Evolutionary conservation across 2,888 invertebrate genomes (phyloP).

Genomic region (Listrodromus nycthemerus): DNA sequence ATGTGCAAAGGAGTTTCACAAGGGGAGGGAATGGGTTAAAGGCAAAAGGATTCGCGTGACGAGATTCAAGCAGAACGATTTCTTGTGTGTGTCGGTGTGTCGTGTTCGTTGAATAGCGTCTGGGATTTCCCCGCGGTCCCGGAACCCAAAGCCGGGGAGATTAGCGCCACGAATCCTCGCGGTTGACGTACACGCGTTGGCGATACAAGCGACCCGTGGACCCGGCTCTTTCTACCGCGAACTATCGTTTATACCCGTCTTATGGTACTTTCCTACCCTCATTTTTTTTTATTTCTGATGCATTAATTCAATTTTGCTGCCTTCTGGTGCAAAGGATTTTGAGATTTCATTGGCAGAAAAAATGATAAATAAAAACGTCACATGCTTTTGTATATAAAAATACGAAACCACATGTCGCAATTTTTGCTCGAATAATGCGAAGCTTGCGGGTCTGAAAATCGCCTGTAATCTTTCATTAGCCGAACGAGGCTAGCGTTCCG

Average conservation of each 20-base stretch:
- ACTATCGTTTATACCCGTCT: not conserved
- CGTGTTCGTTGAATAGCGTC: constrained; percentile 73
- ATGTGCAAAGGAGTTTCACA: not conserved
- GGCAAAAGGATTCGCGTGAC: constrained; percentile 68
- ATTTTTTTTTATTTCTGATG: not conserved
- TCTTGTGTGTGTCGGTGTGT: constrained; percentile 66
- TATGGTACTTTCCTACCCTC: not conserved
- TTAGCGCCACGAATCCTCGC: constrained; percentile 73
- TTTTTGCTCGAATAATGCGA: not conserved
- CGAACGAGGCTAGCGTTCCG: constrained; percentile 24
- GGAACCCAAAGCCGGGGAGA: constrained; percentile 73
- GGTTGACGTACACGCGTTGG: constrained; percentile 70
- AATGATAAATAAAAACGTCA: not conserved
- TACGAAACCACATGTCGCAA: not conserved
- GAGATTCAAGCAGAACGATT: constrained; percentile 60
- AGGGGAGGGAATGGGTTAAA: constrained; percentile 39
- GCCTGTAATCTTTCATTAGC: constrained; percentile 11
- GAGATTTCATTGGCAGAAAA: too few species aligned
- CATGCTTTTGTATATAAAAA: not conserved
- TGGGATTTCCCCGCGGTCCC: constrained; percentile 76
- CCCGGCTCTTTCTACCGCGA: constrained; percentile 17
- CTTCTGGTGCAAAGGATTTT: too few species aligned
- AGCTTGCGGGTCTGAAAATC: not conserved
- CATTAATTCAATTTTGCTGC: too few species aligned
- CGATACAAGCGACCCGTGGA: constrained; percentile 69